Conservation (phyloP, 1,140 invertebrate species). For the Euwallacea fornicatus region DNA sequence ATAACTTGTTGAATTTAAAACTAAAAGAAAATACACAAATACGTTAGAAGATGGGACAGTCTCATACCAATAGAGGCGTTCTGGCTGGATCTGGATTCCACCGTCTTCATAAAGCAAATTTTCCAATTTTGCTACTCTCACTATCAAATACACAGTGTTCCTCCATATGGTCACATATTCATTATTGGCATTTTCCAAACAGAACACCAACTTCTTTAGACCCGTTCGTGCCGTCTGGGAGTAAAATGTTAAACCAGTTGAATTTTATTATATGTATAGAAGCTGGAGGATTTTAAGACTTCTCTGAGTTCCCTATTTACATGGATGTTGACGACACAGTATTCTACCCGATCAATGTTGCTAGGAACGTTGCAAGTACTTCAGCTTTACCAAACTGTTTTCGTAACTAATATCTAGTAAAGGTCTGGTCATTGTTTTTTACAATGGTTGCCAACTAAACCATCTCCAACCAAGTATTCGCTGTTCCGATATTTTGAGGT, state of each 20-base stretch:
- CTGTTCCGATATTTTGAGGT: conserved; percentile 77
- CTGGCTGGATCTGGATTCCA: conserved; percentile 69
- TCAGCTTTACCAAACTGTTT: conserved; percentile 64
- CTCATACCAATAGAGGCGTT: conserved; percentile 73
- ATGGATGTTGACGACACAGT: conserved; percentile 21
- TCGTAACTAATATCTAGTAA: conserved; percentile 76
- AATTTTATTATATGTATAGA: conserved; percentile 23
- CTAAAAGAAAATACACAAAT: too few species aligned
- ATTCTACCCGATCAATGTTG: conserved; percentile 75
- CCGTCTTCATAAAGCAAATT: conserved; percentile 63
- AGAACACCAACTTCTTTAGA: conserved; percentile 29
- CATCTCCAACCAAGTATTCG: conserved; percentile 60
- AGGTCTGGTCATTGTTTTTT: conserved; percentile 44
- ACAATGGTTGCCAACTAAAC: conserved; percentile 59
- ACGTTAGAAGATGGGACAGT: conserved; percentile 66
- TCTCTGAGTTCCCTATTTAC: conserved; percentile 15
- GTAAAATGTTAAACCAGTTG: too few species aligned
- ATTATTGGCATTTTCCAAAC: conserved; percentile 46
- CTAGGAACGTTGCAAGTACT: conserved; percentile 68
- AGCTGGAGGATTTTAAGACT: conserved; percentile 39
- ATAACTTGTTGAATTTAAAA: conserved; percentile 40
- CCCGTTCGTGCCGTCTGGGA: neutral
- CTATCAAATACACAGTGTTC: conserved; percentile 66
- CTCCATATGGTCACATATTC: conserved; percentile 68
- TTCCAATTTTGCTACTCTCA: conserved; percentile 65